Percentiles rank a stretch among this genome's conserved stretches.
These are phyloP conservation scores for Prinia subflava DNA, from an alignment of 2,113 vertebrate genomes.

Conservation along the genomic window DNA sequence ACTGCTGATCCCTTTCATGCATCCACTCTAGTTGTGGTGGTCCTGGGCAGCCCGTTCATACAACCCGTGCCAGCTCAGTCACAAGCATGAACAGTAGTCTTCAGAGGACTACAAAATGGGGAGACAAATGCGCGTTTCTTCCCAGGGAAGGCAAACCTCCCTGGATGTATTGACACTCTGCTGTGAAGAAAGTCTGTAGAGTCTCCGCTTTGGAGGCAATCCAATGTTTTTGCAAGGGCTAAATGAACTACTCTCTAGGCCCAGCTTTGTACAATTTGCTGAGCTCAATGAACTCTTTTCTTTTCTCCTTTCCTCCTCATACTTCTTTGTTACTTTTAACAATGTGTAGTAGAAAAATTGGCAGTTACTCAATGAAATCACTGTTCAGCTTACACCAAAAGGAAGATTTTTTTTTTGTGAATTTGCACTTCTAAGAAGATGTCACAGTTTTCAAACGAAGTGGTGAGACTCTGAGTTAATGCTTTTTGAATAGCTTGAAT, in stretches of 20 bases:
- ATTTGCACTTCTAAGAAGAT: conserved; percentile 59
- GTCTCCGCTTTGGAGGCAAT: conserved; percentile 32
- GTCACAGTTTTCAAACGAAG: conserved; percentile 41
- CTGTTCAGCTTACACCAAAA: conserved; percentile 58
- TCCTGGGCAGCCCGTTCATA: neutral
- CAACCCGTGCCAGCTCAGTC: neutral
- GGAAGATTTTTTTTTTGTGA: conserved; percentile 28
- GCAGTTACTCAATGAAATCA: conserved; percentile 61
- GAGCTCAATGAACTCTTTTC: conserved; percentile 6
- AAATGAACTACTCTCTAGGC: conserved; percentile 42
- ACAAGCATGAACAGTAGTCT: neutral
- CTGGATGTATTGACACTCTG: neutral
- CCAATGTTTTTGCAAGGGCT: conserved; percentile 55
- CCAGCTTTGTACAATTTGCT: conserved; percentile 25
- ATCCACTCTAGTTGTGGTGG: neutral
- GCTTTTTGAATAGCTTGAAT: conserved; percentile 52
- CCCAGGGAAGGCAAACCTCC: conserved; percentile 23
- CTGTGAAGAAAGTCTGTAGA: conserved; percentile 36
- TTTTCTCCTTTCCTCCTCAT: neutral
- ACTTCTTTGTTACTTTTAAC: conserved; percentile 42
- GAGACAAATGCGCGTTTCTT: conserved; percentile 44
- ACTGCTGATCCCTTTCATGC: neutral
- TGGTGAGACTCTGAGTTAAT: conserved; percentile 51
- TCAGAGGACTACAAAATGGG: neutral
- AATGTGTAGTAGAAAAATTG: conserved; percentile 61